Base-by-base conservation (phyloP, 1,140 invertebrate species). In the Camponotus pennsylvanicus region DNA sequence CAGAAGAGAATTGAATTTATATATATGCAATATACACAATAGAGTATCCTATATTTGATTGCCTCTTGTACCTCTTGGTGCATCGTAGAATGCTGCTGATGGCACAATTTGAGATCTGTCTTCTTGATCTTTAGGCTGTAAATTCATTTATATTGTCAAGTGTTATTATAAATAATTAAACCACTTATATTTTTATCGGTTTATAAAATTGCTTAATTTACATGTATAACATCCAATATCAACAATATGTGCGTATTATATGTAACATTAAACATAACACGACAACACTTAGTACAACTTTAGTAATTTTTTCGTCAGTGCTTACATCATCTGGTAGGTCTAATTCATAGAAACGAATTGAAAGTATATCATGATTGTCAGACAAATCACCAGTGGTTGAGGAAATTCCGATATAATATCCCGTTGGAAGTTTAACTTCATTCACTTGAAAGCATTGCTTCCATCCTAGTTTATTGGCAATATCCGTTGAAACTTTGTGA, bases 381-480 rank as follows among this genome's bases (percentile, higher is more conserved):
- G 97, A 98, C 67, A 99, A 95, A 95, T 99, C 98, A 9, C 99
- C 99, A 5, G 99, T 99, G 1, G 98, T 99, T 15, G 99, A 98
- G 0, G 98, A 97, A 15, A 99, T 95, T 59, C 99, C 99, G 94
- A 99, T 98, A 95, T 97, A 99, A 95, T 99, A 99, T 1, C 98
- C 98, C 13, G 99, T 99, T 0, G 99, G 99, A 21, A 99, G 95
- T 85, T 97, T 96, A 3, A 99, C 97, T 79, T 98, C 98, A 88
- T 97, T 96, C 0, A 99, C 98, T 67, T 96, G 96, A 91, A 99
- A 98, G 94, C 99, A 99, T 92, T 98, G 97, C 91, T 98, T 98
- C 98, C 99, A 99, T 7, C 97, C 97, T 90, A 97, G 97, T 93
- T 99, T 98, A 89, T 98, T 98, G 89, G 98, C 97, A 67, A 99